phyloP scores from a whole-genome alignment of 2,888 invertebrate species.

The Phalera bucephala region DNA sequence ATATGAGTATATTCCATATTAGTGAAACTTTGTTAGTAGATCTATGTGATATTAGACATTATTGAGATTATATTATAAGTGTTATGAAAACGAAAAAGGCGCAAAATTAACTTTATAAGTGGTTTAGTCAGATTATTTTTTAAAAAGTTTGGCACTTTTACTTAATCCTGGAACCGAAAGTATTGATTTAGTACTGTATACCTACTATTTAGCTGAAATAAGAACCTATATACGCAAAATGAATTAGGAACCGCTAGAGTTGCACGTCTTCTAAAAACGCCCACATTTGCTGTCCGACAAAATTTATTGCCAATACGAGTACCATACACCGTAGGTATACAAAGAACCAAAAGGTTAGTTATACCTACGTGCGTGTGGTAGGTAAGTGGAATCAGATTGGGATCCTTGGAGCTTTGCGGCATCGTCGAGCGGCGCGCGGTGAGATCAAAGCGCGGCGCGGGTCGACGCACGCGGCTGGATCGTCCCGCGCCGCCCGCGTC shows the following conservation, averaged over 20 bases:
- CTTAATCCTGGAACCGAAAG: too few species aligned
- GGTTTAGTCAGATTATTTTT: too few species aligned
- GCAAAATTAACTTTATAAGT: too few species aligned
- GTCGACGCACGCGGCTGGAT: constrained; percentile 77
- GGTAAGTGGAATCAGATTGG: constrained; percentile 37
- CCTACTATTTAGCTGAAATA: too few species aligned
- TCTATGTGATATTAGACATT: too few species aligned
- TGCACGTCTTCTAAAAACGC: not conserved
- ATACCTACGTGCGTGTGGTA: constrained; percentile 33
- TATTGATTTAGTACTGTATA: too few species aligned
- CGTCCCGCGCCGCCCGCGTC: constrained; percentile 35
- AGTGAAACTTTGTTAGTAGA: too few species aligned
- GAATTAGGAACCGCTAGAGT: not conserved
- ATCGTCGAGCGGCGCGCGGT: constrained; percentile 33
- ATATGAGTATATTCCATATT: too few species aligned
- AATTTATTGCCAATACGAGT: constrained; percentile 1
- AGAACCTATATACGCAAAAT: not conserved
- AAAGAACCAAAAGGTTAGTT: not conserved
- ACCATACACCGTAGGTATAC: not conserved
- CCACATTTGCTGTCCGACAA: not conserved
- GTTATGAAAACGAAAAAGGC: too few species aligned
- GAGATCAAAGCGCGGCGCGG: constrained; percentile 70
- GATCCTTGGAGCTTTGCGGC: constrained; percentile 44
- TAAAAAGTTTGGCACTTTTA: too few species aligned
- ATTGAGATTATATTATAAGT: too few species aligned